These are phyloP conservation scores for Sarcophaga variegata DNA, from an alignment of 2,888 invertebrate species.

Conservation along the genomic window DNA sequence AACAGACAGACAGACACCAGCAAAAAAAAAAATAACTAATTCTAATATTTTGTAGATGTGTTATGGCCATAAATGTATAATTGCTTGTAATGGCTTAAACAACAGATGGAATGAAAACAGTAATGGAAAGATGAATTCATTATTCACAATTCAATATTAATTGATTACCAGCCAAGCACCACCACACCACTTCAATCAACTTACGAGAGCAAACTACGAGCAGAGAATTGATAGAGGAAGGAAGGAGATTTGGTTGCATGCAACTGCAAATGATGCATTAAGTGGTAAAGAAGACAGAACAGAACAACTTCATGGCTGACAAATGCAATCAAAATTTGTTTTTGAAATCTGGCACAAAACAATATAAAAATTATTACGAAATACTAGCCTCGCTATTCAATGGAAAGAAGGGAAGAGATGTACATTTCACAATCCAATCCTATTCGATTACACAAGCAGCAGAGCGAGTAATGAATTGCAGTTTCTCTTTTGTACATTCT, in stretches of 20 bases:
- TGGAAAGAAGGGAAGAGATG: too few relatives aligned
- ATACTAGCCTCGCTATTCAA: background rate
- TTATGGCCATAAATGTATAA: conserved; percentile 63
- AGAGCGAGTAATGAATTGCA: background rate
- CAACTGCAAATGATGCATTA: conserved; percentile 35
- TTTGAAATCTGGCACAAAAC: background rate
- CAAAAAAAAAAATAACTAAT: conserved; percentile 32
- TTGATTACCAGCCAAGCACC: too few relatives aligned
- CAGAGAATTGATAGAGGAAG: background rate
- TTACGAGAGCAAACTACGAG: too few relatives aligned
- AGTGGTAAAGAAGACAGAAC: conserved; percentile 12
- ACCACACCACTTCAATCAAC: too few relatives aligned
- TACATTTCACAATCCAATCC: background rate
- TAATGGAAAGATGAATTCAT: too few relatives aligned
- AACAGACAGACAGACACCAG: too few relatives aligned
- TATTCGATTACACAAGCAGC: background rate
- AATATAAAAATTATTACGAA: conserved; percentile 26
- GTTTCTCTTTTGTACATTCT: background rate
- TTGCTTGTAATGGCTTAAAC: conserved; percentile 56
- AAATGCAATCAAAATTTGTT: conserved; percentile 28
- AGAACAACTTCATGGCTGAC: conserved; percentile 15
- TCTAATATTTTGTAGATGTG: conserved; percentile 17
- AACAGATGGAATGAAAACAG: background rate
- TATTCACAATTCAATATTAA: too few relatives aligned
- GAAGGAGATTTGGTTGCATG: background rate